Evolutionary conservation across 2,888 invertebrate species (phyloP), one percentile per base, ranked within the genome.

Genomic region (Digitonthophagus gazella): DNA sequence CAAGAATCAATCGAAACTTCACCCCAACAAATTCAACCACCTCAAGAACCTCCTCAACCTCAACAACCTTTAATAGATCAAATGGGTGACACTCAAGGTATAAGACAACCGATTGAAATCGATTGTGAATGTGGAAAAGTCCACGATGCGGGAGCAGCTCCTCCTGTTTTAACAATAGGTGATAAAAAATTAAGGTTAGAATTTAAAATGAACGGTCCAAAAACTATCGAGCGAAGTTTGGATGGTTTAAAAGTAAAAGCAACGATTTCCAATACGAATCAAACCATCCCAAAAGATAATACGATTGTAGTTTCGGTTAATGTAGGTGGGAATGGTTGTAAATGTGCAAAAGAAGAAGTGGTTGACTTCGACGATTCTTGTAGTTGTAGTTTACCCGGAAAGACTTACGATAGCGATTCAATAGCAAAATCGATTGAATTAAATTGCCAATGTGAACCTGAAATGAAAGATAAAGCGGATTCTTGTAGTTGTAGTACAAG

Each of bases 111-210:
- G 22, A 67, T 67, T 65, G 70, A 74, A 18, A 75, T 78, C 57
- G 14, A 67, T 6, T 77, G 76, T 64, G 78, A 79, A 74, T 78
- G 77, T 69, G 74, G 74, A 11, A 56, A 19, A 72, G 75, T 58
- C 69, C 73, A 61, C 15, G 72, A 76, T 8, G 70, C 74, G n/a
- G 76, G 78, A 19, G 76, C 74, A 28, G 77, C 77, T n/a, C 75
- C 76, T 20, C 78, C 78, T 16, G 64, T 69, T 14, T 67, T 76
- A 4, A 71, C 65, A 11, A 72, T 73, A 1, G 72, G 15, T 16
- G 55, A 18, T 15, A 57, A 64, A 69, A 61, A n/a, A 20, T 68
- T 15, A 28, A 71, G 64, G 16, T 70, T 71, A 64, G 68, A 72
- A 65, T 28, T 71, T n/a, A 70, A 28, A 5, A 64, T 65, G 19